These are phyloP conservation scores for Callosobruchus maculatus DNA, from an alignment of 2,888 invertebrate species.

Conservation along the genomic window DNA sequence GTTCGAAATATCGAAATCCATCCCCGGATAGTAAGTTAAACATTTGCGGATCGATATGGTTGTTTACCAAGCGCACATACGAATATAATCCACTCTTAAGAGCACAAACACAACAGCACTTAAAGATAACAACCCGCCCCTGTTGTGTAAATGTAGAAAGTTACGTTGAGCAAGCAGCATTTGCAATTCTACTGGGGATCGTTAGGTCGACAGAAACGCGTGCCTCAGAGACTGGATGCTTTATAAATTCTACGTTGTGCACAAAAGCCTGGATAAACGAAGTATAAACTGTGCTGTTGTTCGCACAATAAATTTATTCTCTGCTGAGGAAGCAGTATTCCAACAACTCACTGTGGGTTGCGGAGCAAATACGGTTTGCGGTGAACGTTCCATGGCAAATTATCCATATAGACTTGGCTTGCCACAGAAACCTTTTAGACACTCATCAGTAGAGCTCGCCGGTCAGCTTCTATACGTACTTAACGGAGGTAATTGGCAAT, in stretches of 20 bases:
- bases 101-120: neutral
- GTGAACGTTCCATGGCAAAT: no score
- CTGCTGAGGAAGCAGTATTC: neutral
- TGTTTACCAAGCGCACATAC: neutral
- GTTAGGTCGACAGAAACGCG: neutral
- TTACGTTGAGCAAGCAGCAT: neutral
- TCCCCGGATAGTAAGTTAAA: neutral
- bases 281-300: neutral
- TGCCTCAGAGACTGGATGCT: neutral
- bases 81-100: neutral
- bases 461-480: no score
- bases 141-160: neutral
- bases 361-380: neutral
- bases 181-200: neutral
- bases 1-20: no score
- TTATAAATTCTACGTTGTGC: neutral
- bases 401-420: no score
- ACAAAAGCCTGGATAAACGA: neutral
- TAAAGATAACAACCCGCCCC: neutral
- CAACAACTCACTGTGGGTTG: neutral
- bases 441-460: no score
- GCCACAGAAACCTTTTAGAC: no score
- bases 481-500: no score
- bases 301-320: neutral
- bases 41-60: neutral